These are phyloP conservation scores for Ophion ventricosus DNA, from an alignment of 2,888 invertebrate species.

Conservation along the genomic window DNA sequence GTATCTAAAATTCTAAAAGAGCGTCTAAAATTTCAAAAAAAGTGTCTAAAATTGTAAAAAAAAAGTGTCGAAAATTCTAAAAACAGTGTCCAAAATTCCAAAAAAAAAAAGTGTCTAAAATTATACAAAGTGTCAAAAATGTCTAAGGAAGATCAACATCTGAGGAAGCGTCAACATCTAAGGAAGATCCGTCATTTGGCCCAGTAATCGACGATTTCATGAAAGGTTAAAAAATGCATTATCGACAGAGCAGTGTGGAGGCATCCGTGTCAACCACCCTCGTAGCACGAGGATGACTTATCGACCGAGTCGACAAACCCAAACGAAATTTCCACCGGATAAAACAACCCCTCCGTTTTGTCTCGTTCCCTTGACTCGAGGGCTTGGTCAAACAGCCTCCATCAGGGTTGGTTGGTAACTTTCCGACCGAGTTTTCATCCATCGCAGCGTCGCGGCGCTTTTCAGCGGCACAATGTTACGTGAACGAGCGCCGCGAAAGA, in stretches of 20 bases:
- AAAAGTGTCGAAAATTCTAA: too few species aligned
- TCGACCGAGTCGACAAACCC: conserved; percentile 49
- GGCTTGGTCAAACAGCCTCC: conserved; percentile 37
- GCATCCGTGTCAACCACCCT: not conserved
- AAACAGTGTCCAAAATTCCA: too few species aligned
- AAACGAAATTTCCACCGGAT: conserved; percentile 56
- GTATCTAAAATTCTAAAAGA: too few species aligned
- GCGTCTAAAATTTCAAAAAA: too few species aligned
- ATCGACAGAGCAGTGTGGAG: too few species aligned
- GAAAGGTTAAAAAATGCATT: not conserved
- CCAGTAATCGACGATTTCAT: too few species aligned
- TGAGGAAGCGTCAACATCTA: too few species aligned
- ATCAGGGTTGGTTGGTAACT: conserved; percentile 55
- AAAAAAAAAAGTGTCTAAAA: too few species aligned
- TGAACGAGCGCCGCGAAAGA: conserved; percentile 1
- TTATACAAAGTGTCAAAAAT: too few species aligned
- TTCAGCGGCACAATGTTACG: conserved; percentile 75
- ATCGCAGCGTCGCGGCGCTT: conserved; percentile 54
- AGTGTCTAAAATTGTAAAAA: too few species aligned
- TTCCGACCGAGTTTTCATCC: conserved; percentile 53
- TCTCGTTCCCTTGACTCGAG: conserved; percentile 2
- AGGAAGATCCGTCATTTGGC: too few species aligned
- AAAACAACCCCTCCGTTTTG: conserved; percentile 51
- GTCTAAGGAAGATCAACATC: too few species aligned
- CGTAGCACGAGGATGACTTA: conserved; percentile 25